Percentiles rank a stretch among this genome's conserved stretches.
phyloP scores from a whole-genome alignment of 1,140 invertebrate species.

The Cydia pomonella region DNA sequence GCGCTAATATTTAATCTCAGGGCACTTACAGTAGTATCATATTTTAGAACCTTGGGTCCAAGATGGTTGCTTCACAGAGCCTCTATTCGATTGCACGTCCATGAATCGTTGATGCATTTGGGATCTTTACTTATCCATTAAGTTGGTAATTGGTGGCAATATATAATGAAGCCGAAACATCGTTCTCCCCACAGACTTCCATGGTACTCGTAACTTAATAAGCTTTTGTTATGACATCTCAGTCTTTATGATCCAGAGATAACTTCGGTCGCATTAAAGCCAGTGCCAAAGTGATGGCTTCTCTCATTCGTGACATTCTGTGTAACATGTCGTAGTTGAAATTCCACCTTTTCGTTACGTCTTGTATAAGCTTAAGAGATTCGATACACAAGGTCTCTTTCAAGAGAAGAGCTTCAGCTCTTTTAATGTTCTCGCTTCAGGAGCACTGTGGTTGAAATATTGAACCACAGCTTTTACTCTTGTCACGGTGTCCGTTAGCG shows the following conservation, averaged over 20 bases:
- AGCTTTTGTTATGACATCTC: slow-evolving; percentile 38
- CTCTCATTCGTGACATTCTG: slow-evolving; percentile 45
- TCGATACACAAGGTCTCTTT: slow-evolving; percentile 4
- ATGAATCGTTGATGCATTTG: slow-evolving; percentile 32
- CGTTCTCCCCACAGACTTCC: slow-evolving; percentile 51
- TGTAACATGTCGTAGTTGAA: slow-evolving; percentile 56
- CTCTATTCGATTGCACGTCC: slow-evolving; percentile 34
- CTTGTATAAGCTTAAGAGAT: slow-evolving; percentile 45
- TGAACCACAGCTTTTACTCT: slow-evolving; percentile 7
- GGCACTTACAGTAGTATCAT: not conserved
- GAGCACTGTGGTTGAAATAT: slow-evolving; percentile 26
- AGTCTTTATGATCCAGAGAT: slow-evolving; percentile 36
- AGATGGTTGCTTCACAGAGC: slow-evolving; percentile 38
- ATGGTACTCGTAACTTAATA: slow-evolving; percentile 54
- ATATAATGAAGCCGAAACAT: slow-evolving; percentile 46
- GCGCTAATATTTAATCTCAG: not conserved
- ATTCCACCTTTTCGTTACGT: slow-evolving; percentile 54
- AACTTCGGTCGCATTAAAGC: slow-evolving; percentile 34
- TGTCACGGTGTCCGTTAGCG: slow-evolving; percentile 14
- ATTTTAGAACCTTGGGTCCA: slow-evolving; percentile 43
- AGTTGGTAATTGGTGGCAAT: slow-evolving; percentile 26
- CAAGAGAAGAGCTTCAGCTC: too few relatives aligned
- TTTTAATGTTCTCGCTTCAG: not conserved
- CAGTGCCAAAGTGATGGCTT: slow-evolving; percentile 1
- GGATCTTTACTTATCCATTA: slow-evolving; percentile 5